A percentile compares a stretch with the other conserved stretches of the same genome.
phyloP scores from a whole-genome alignment of 2,888 invertebrate species.

The Drosophila colorata region DNA sequence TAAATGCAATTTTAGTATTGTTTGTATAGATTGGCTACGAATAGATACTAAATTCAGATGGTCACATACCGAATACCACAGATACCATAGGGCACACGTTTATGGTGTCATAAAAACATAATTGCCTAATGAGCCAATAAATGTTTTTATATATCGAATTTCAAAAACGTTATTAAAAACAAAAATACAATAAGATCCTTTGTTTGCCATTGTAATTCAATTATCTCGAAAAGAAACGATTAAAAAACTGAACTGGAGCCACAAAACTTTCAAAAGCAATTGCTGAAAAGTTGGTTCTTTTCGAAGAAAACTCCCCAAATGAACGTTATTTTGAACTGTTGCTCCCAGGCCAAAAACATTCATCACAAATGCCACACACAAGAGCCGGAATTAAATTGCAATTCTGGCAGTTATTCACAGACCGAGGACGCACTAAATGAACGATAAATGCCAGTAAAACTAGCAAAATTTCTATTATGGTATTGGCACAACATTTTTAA shows the following conservation, averaged over 20 bases:
- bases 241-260: not conserved
- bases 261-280: slow-evolving; percentile 14
- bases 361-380: slow-evolving; percentile 58
- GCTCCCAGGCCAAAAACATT: slow-evolving; percentile 19
- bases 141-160: slow-evolving; percentile 15
- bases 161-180: slow-evolving; percentile 4
- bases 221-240: not conserved
- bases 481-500: slow-evolving; percentile 69
- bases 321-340: slow-evolving; percentile 5
- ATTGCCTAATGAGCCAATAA: slow-evolving; percentile 23
- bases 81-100: slow-evolving; percentile 20
- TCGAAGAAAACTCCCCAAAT: slow-evolving; percentile 5
- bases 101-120: slow-evolving; percentile 45
- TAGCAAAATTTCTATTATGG: slow-evolving; percentile 61
- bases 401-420: slow-evolving; percentile 30
- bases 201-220: slow-evolving; percentile 6
- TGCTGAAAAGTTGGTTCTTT: slow-evolving; percentile 4
- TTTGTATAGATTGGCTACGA: slow-evolving; percentile 29
- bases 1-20: slow-evolving; percentile 32
- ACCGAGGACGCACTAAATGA: slow-evolving; percentile 44
- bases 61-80: slow-evolving; percentile 25
- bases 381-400: slow-evolving; percentile 33
- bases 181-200: slow-evolving; percentile 7
- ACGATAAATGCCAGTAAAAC: slow-evolving; percentile 61
- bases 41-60: slow-evolving; percentile 19